A percentile compares a stretch with the other conserved stretches of the same genome.
Conservation (phyloP, 1,140 invertebrate genomes). For the Caerostris extrusa region DNA sequence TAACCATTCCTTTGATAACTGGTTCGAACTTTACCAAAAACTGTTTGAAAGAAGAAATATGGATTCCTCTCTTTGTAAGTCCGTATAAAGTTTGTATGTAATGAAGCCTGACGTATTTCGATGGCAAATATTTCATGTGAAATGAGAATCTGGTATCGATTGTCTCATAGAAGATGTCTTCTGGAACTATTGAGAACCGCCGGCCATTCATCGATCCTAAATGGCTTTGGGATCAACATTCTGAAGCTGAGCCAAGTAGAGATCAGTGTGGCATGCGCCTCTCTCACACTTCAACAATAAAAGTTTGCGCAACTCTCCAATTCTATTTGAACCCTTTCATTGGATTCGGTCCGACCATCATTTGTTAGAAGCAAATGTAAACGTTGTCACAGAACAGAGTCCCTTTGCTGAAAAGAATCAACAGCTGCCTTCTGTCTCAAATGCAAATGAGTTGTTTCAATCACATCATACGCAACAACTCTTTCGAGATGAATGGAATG, state of each 20-base stretch:
- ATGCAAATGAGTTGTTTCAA: conserved; percentile 9
- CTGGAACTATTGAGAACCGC: neutral
- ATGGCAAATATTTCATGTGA: conserved; percentile 7
- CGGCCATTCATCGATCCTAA: neutral
- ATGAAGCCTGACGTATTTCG: neutral
- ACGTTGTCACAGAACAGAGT: neutral
- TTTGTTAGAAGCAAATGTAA: neutral
- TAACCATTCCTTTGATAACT: neutral
- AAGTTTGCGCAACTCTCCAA: neutral
- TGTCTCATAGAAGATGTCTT: conserved; percentile 16
- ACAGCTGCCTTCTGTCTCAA: neutral
- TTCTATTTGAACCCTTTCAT: neutral
- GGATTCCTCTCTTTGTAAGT: neutral
- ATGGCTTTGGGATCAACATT: neutral
- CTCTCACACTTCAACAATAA: conserved; percentile 21
- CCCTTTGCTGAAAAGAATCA: neutral
- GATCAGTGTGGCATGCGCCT: neutral
- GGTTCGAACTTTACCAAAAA: neutral
- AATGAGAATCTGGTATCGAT: neutral
- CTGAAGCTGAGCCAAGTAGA: neutral
- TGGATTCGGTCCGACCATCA: neutral
- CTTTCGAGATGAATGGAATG: neutral
- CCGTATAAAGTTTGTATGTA: neutral
- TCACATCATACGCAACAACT: neutral
- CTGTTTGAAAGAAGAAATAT: neutral